Percentiles rank a stretch among this genome's conserved stretches.
These are phyloP conservation scores for Cariama cristata DNA, from an alignment of 2,113 vertebrate genomes.

Conservation along the genomic window DNA sequence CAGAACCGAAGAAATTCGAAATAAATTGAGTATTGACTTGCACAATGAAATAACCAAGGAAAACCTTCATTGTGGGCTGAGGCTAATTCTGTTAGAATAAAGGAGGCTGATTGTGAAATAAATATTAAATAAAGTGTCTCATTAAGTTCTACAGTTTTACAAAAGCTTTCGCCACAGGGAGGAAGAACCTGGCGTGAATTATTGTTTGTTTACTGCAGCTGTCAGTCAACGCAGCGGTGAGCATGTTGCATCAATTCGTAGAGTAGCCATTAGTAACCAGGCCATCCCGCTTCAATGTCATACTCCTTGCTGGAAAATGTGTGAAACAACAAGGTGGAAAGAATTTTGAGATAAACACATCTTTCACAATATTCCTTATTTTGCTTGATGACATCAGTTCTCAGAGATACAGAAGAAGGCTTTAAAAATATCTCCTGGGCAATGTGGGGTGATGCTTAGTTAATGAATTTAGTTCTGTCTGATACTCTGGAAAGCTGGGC, in stretches of 20 bases:
- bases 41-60: background rate
- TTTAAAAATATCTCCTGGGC: slow-evolving; percentile 17
- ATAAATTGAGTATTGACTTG: slow-evolving; percentile 11
- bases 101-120: slow-evolving; percentile 25
- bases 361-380: background rate
- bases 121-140: slow-evolving; percentile 28
- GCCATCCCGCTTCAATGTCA: slow-evolving; percentile 8
- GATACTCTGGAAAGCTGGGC: background rate
- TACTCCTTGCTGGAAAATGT: background rate
- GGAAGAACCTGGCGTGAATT: background rate
- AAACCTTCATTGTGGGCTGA: background rate
- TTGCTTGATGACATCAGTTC: slow-evolving; percentile 10
- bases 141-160: background rate
- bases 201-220: slow-evolving; percentile 38
- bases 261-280: slow-evolving; percentile 17
- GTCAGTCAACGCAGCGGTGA: background rate
- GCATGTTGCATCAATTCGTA: background rate
- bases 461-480: background rate
- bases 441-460: background rate
- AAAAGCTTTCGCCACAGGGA: background rate
- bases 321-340: background rate
- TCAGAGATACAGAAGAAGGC: background rate
- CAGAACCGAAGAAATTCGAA: background rate
- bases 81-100: slow-evolving; percentile 1
- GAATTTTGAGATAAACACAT: background rate